Base-by-base conservation (phyloP, 2,888 invertebrate genomes). In the Bellardia pandia region DNA sequence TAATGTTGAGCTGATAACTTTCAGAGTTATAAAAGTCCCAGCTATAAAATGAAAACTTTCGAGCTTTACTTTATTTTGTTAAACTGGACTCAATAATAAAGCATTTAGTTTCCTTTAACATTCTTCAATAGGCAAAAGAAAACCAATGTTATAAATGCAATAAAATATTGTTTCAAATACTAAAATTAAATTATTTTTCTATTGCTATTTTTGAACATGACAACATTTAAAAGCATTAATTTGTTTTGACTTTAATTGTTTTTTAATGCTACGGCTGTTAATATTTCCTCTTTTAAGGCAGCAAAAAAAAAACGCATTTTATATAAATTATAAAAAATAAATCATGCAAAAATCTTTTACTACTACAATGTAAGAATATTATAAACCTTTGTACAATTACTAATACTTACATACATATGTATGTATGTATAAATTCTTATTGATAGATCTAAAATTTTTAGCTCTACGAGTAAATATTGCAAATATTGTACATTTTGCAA, bases 301-400 rank as follows among this genome's bases (percentile, higher is more conserved):
- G n/a, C 16, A 16, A n/a, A 9, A n/a, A 37, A 82, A 77, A 56
- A 79, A 85, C 85, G 79, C 75, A 85, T 85, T 79, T 85, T 53
- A 53, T 62, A 48, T 33, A 69, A 48, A 68, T 48, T 69, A 16
- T 51, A 13, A n/a, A 33, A 69, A 51, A 71, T 71, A 48, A 68
- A 37, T 62, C 37, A 40, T 16, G 14, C 33, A 53, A 53, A 71
- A 58, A 58, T 0, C 30, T 23, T 0, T 16, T 51, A 51, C 56
- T 16, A 45, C 14, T 14, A 14, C 14, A 6, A 48, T 13, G 14
- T 14, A 14, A 13, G 5, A 30, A 53, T 1, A 0, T 53, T 53
- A 51, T 16, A 42, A 5, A 58, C 56, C 23, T 56, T 56, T 56
- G 23, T 13, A 60, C 13, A 60, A 60, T 14, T 6, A 60, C 23